phyloP scores from a whole-genome alignment of 2,888 invertebrate species.

The Nasonia oneida region DNA sequence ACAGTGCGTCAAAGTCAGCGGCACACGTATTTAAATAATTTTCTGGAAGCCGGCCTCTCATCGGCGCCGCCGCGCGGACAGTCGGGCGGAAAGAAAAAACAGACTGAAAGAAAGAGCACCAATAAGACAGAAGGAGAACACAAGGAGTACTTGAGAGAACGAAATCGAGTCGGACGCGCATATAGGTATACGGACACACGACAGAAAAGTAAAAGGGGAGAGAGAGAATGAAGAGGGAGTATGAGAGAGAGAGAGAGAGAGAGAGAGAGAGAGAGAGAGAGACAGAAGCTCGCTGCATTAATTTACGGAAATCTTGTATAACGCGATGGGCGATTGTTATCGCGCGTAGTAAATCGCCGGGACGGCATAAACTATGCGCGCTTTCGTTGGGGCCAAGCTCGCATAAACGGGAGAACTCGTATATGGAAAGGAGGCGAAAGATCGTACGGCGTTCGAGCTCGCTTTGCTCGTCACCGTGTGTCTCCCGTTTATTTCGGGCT shows the following conservation, averaged over 20 bases:
- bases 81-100: background rate
- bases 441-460: constrained; percentile 20
- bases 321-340: constrained; percentile 43
- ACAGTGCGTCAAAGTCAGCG: constrained; percentile 24
- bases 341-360: constrained; percentile 37
- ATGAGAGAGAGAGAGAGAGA: background rate
- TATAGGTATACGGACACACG: background rate
- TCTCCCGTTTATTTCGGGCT: background rate
- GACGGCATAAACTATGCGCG: constrained; percentile 29
- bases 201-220: background rate
- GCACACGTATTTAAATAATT: constrained; percentile 31
- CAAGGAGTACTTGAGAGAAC: background rate
- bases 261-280: background rate
- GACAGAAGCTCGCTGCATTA: constrained; percentile 12
- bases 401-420: constrained; percentile 21
- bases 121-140: constrained; percentile 6
- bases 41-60: background rate
- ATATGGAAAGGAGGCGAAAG: background rate
- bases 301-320: constrained; percentile 45
- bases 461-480: background rate
- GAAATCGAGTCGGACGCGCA: background rate
- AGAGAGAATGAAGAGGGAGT: background rate
- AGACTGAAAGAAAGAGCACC: background rate
- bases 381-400: background rate
- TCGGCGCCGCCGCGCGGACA: background rate